These are phyloP conservation scores for Hippopotamyrus pictus DNA, from an alignment of 2,797 vertebrate species.

Conservation along the genomic window DNA sequence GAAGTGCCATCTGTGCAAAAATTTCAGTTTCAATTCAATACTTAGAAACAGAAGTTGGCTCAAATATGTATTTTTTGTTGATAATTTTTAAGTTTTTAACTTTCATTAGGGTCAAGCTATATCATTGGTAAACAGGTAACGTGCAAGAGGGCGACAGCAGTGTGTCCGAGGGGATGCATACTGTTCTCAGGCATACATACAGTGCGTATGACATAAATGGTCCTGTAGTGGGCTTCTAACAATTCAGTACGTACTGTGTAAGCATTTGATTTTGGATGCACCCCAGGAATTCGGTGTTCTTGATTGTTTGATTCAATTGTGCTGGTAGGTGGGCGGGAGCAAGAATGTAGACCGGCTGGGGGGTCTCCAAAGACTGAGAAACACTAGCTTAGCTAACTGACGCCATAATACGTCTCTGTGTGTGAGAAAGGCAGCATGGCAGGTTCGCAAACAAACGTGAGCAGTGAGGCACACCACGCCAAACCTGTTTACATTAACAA, in stretches of 20 bases:
- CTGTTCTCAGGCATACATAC: neutral
- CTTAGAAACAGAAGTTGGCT: neutral
- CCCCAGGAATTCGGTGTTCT: neutral
- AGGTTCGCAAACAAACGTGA: neutral
- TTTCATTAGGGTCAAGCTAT: neutral
- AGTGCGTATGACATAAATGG: neutral
- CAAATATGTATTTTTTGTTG: neutral
- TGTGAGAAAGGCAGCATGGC: neutral
- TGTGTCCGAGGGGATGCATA: neutral
- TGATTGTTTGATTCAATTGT: neutral
- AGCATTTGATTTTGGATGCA: neutral
- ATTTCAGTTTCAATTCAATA: neutral
- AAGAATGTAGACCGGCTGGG: neutral
- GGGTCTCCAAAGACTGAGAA: neutral
- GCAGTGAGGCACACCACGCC: neutral
- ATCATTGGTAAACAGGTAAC: neutral
- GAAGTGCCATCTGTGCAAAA: neutral
- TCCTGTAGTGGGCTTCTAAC: neutral
- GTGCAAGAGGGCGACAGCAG: neutral
- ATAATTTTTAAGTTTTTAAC: neutral
- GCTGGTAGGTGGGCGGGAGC: neutral
- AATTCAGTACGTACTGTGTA: neutral
- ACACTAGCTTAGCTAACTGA: neutral
- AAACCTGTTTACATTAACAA: neutral
- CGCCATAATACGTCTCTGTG: neutral